phyloP scores from a whole-genome alignment of 2,797 vertebrate genomes.

The Sylvia borin region DNA sequence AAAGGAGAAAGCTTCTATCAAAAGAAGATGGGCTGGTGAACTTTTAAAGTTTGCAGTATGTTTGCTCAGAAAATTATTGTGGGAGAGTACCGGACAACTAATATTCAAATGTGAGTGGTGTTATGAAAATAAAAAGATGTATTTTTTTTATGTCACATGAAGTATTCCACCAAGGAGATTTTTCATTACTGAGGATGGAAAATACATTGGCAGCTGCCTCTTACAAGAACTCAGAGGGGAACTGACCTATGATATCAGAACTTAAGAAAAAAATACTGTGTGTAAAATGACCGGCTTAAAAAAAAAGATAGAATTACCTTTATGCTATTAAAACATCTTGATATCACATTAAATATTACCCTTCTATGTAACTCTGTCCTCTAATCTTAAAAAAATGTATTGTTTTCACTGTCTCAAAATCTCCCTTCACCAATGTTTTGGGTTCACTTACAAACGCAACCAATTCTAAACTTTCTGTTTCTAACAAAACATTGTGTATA shows the following conservation, averaged over 20 bases:
- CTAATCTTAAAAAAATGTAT: not conserved
- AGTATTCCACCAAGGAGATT: not conserved
- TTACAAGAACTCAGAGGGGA: not conserved
- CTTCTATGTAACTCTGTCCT: not conserved
- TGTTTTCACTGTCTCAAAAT: not conserved
- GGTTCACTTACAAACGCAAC: not conserved
- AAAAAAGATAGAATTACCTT: not conserved
- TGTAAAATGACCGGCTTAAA: not conserved
- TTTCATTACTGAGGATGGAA: not conserved
- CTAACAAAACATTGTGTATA: not conserved
- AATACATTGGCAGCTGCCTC: not conserved
- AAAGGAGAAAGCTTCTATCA: not conserved
- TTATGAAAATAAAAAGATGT: not conserved
- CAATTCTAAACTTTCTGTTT: not conserved
- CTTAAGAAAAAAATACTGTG: not conserved
- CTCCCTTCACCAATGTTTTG: not conserved
- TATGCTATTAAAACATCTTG: not conserved
- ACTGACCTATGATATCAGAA: not conserved
- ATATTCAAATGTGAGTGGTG: not conserved
- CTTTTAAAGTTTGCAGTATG: not conserved
- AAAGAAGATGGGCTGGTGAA: not conserved
- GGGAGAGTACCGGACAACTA: not conserved
- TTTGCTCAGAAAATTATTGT: not conserved
- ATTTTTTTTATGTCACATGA: not conserved
- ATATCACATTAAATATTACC: not conserved